These are phyloP conservation scores for Lissonota sp. DNA, from an alignment of 2,888 invertebrate genomes.

Conservation along the genomic window DNA sequence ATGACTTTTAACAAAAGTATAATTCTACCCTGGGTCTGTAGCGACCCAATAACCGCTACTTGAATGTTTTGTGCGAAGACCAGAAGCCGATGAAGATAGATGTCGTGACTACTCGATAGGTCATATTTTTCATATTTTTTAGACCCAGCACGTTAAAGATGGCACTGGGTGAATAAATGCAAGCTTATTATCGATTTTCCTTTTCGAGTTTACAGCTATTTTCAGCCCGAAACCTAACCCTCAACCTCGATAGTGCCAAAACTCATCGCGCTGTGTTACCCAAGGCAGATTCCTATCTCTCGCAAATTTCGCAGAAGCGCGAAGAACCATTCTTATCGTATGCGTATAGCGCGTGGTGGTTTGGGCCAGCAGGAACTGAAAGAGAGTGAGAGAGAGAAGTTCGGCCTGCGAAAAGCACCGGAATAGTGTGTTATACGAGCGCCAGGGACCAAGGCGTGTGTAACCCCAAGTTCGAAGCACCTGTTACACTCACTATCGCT, in stretches of 20 bases:
- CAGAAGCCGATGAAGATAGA: no score
- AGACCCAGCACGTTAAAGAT: no score
- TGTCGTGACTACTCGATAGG: no score
- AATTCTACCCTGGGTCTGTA: no score
- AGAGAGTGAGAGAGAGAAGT: background rate
- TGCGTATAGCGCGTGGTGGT: conserved; percentile 14
- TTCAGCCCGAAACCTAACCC: background rate
- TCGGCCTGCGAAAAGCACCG: conserved; percentile 53
- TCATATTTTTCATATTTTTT: no score
- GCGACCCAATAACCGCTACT: no score
- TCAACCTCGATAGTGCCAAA: conserved; percentile 29
- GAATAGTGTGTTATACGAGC: background rate
- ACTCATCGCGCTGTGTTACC: conserved; percentile 27
- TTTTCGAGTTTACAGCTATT: conserved; percentile 20
- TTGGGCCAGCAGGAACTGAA: background rate
- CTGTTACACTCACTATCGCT: conserved; percentile 74
- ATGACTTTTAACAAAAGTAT: no score
- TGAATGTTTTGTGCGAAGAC: no score
- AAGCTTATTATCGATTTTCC: conserved; percentile 23
- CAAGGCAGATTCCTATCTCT: conserved; percentile 49
- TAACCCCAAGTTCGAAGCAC: conserved; percentile 74
- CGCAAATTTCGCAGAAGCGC: conserved; percentile 56
- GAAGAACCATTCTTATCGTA: conserved; percentile 56
- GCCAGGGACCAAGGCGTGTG: background rate
- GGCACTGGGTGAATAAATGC: no score